Evolutionary conservation across 2,888 invertebrate genomes (phyloP).

Genomic region (Stegana nigrithorax): DNA sequence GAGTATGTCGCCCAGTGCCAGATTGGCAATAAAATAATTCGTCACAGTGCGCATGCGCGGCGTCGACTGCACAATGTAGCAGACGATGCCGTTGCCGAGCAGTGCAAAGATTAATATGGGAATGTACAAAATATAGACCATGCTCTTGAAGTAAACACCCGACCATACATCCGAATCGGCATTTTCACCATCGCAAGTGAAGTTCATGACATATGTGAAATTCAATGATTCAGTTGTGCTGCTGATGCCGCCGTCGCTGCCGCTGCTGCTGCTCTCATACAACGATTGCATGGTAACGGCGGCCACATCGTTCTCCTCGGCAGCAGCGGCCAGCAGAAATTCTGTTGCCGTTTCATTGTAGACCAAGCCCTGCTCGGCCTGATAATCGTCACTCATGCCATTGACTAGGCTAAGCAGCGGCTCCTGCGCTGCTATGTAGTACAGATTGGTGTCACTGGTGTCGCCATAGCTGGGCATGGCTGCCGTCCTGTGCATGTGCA

Average conservation of each 20-base stretch:
- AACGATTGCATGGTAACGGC: background rate
- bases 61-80: conserved; percentile 85
- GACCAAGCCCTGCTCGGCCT: conserved; percentile 18
- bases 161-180: conserved; percentile 56
- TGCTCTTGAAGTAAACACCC: conserved; percentile 74
- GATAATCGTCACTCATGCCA: background rate
- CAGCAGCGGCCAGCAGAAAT: conserved; percentile 9
- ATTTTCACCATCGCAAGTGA: conserved; percentile 53
- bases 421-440: conserved; percentile 50
- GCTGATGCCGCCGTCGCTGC: background rate
- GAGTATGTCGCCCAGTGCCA: conserved; percentile 89
- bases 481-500: conserved; percentile 34
- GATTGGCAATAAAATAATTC: conserved; percentile 90
- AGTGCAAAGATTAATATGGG: conserved; percentile 79
- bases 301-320: no score
- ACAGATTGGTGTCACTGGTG: conserved; percentile 36
- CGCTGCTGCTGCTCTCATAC: background rate
- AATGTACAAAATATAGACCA: conserved; percentile 79
- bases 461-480: conserved; percentile 23
- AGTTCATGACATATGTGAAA: conserved; percentile 41
- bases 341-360: conserved; percentile 40
- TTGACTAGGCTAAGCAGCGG: conserved; percentile 35
- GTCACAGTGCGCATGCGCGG: conserved; percentile 92
- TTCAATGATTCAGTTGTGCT: conserved; percentile 32
- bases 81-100: conserved; percentile 82